Base-by-base conservation (phyloP, 2,888 invertebrate genomes). In the Stomorhina lunata region DNA sequence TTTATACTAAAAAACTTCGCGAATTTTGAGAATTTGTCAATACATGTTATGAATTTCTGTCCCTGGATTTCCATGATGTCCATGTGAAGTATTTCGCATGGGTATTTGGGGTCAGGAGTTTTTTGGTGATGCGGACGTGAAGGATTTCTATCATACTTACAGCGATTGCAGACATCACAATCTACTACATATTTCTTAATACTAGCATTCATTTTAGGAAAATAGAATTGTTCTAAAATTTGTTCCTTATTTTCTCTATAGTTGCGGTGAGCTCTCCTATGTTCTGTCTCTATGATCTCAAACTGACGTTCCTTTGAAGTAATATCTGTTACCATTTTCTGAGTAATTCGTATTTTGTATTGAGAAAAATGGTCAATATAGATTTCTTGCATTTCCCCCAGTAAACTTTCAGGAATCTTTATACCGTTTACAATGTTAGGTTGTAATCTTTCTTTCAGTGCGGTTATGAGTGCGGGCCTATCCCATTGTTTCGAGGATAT, bases 271-370 rank as follows among this genome's bases (percentile, higher is more conserved):
- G n/a, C n/a, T n/a, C n/a, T n/a, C n/a, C n/a, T n/a, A 69, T 29
- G 15, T 15, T 76, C 37, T 20, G 25, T 10, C 61, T 75, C 1
- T 45, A 75, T 34, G 25, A 55, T 43, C 10, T 65, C 9, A 10
- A 61, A 32, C 22, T 32, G 5, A 34, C 73, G 45, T 84, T 71
- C 43, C 80, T 75, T 10, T 81, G 79, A 1, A 76, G 72, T 59
- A 80, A n/a, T n/a, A n/a, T n/a, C n/a, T n/a, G n/a, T n/a, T n/a
- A n/a, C n/a, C n/a, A n/a, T n/a, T n/a, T n/a, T 83, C 61, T 83
- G 80, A 6, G 66, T 66, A 20, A 61, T 48, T 6, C 59, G 17
- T 17, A 65, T n/a, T 68, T 68, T 63, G 43, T 77, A 68, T 15
- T 0, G 7, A 5, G 32, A 34, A 27, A 48, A 77, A 34, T 59